Percentiles rank a stretch among this genome's conserved stretches.
These are phyloP conservation scores for Stichodactyla mertensii DNA, from an alignment of 64 coral and sea anemone genomes.

Conservation along the genomic window DNA sequence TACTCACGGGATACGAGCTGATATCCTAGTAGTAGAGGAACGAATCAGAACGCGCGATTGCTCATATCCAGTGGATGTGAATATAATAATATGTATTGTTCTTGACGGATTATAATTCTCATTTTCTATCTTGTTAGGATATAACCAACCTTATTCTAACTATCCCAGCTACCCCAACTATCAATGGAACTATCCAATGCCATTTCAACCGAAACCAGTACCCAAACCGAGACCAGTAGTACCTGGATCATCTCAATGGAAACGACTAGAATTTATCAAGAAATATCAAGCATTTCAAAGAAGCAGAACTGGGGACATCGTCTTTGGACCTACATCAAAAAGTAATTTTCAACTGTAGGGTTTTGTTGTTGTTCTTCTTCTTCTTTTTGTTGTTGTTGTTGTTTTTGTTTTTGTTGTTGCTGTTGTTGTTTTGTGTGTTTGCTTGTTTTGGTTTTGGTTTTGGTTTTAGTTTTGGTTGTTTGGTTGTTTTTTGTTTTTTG, in stretches of 20 bases:
- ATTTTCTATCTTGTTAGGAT: not conserved
- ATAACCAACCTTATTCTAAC: not conserved
- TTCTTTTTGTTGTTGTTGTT: no score
- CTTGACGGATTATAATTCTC: not conserved
- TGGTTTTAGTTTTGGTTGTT: no score
- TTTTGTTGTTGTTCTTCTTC: no score
- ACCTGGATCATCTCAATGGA: slow-evolving; percentile 12
- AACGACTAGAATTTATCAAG: slow-evolving; percentile 5
- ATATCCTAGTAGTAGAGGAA: no score
- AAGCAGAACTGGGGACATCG: not conserved
- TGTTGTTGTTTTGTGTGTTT: no score
- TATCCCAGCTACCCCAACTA: not conserved
- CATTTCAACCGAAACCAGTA: not conserved
- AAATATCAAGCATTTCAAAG: slow-evolving; percentile 22
- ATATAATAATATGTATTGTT: no score
- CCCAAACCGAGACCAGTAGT: not conserved
- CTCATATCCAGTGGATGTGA: no score
- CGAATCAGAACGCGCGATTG: no score
- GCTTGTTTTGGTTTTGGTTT: no score
- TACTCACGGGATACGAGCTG: no score
- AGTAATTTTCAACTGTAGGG: not conserved
- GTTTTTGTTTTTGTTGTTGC: no score
- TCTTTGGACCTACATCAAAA: not conserved
- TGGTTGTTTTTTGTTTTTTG: no score
- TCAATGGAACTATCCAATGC: not conserved